Evolutionary conservation across 2,797 vertebrate species (phyloP).

Genomic region (Limnodromus scolopaceus): DNA sequence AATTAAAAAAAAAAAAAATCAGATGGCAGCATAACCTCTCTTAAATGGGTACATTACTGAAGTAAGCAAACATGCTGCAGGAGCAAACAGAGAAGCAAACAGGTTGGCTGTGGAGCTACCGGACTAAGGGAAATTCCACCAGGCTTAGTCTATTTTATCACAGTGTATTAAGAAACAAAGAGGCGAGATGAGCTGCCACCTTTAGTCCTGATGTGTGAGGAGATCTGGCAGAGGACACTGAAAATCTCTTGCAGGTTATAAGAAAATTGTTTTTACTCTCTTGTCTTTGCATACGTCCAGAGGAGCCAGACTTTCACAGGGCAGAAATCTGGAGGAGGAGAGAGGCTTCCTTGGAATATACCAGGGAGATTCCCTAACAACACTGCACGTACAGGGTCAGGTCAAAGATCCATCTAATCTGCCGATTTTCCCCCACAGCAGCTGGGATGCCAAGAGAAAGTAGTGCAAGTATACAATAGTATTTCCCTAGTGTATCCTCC

Average conservation of each 20-base stretch:
- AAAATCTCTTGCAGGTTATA: neutral
- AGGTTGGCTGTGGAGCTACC: neutral
- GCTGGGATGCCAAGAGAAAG: slow-evolving; percentile 9
- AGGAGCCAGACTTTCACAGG: neutral
- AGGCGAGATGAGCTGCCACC: neutral
- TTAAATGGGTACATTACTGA: neutral
- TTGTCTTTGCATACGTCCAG: neutral
- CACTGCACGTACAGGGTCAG: neutral
- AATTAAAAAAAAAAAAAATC: neutral
- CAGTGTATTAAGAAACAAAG: neutral
- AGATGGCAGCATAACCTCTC: neutral
- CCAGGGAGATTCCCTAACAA: neutral
- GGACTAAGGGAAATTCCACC: neutral
- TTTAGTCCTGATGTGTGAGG: neutral
- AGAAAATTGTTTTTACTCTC: neutral
- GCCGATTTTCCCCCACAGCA: neutral
- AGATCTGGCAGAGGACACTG: neutral
- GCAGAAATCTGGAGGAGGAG: neutral
- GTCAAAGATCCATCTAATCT: slow-evolving; percentile 4
- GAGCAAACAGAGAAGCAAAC: neutral
- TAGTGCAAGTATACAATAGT: neutral
- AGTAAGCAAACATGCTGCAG: neutral
- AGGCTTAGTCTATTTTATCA: neutral
- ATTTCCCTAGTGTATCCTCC: slow-evolving; percentile 64
- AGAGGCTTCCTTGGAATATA: neutral